These are phyloP conservation scores for Poeciliopsis paucimaculata DNA, from an alignment of 2,797 vertebrate genomes.

Conservation along the genomic window DNA sequence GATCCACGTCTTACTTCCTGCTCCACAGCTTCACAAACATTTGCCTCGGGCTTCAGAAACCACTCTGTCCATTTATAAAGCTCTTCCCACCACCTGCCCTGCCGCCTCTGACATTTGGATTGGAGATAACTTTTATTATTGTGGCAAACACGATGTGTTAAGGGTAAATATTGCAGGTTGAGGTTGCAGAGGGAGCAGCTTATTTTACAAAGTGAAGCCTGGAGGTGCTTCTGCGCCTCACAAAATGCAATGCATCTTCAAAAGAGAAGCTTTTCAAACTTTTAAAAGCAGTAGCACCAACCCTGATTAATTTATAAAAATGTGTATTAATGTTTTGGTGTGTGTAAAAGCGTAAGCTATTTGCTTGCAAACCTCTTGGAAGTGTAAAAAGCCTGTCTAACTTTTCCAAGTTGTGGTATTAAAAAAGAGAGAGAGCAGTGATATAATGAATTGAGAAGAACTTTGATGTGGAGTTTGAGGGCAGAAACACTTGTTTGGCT, in stretches of 20 bases:
- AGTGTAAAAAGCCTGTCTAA: constrained; percentile 40
- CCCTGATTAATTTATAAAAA: constrained; percentile 44
- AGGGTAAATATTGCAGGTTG: constrained; percentile 68
- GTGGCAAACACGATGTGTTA: constrained; percentile 60
- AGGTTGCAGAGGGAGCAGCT: constrained; percentile 54
- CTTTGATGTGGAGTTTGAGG: not conserved
- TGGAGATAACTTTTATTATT: constrained; percentile 71
- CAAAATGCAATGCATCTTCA: constrained; percentile 17
- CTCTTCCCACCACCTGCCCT: constrained; percentile 21
- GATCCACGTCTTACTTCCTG: constrained; percentile 30
- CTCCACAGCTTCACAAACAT: constrained; percentile 35
- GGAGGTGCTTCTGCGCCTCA: constrained; percentile 32
- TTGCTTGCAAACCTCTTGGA: constrained; percentile 15
- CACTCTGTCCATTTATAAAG: constrained; percentile 38
- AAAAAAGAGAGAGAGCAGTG: not conserved
- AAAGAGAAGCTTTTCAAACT: constrained; percentile 41
- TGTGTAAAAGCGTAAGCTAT: constrained; percentile 15
- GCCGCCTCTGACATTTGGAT: constrained; percentile 70
- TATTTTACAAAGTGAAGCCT: constrained; percentile 64
- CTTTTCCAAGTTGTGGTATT: constrained; percentile 34
- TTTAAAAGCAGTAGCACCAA: constrained; percentile 40
- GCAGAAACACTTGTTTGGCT: not conserved
- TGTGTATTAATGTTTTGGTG: not conserved
- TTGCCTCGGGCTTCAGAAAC: constrained; percentile 39
- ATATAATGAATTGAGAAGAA: constrained; percentile 32